Evolutionary conservation across 2,888 invertebrate genomes (phyloP), one percentile per base, ranked within the genome.

Genomic region (Drosophila paucipuncta): DNA sequence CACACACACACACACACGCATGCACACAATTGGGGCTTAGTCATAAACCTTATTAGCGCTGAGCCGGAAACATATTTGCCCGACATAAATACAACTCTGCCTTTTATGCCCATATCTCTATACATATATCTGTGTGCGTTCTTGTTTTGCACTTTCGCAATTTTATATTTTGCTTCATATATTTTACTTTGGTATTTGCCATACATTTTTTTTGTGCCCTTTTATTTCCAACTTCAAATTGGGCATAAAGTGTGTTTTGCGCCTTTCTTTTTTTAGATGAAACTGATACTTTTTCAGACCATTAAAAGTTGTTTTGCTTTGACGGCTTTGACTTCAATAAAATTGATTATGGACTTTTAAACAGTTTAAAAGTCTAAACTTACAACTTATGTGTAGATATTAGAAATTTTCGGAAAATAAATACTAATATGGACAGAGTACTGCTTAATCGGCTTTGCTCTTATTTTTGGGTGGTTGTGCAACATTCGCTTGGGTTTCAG

Each of bases 21-120:
- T 13, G 50, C 16, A 6, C 31, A 39, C 31, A 57, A 69, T 65
- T 43, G 54, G 68, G 82, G 65, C 73, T 72, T 65, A 75, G 82
- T 86, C 89, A 86, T 89, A 85, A 85, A 85, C 89, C 89, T 85
- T 89, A 85, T 85, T 85, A 85, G 86, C 89, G 81, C 85, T 84
- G 79, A 84, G 76, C 79, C 87, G 89, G 86, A 86, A 86, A 86
- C 86, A 86, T 86, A 86, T 86, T 89, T 86, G 82, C 83, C 89
- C 80, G 89, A 89, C 86, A 89, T 89, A 89, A 86, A 89, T 86
- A 87, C 83, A 79, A 82, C 62, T 78, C 86, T 64, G 89, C 79
- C 74, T 75, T 80, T 86, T 83, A 84, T 73, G 67, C 66, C 78
- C 66, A 70, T 62, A 67, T 71, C 60, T 31, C 50, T 43, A 50